A percentile compares a stretch with the other conserved stretches of the same genome.
phyloP scores from a whole-genome alignment of 2,888 invertebrate species.

The Drosophila anomelani region DNA sequence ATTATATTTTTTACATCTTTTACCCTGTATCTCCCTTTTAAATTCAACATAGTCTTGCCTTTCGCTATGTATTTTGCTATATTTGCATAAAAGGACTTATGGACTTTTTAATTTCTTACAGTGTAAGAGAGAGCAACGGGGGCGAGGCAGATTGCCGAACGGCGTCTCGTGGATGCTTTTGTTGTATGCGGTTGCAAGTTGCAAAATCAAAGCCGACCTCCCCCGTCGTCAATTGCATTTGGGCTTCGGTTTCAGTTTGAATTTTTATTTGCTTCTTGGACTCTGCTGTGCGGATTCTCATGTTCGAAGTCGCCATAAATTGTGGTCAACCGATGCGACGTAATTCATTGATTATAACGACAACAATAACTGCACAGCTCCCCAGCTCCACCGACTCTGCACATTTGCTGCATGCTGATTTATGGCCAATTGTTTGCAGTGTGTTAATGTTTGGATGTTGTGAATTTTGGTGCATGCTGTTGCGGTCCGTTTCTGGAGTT shows the following conservation, averaged over 20 bases:
- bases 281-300: constrained; percentile 71
- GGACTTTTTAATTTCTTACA: background rate
- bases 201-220: constrained; percentile 68
- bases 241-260: constrained; percentile 56
- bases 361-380: constrained; percentile 68
- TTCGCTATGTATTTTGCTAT: too few relatives aligned
- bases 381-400: background rate
- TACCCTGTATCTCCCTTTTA: too few relatives aligned
- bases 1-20: too few relatives aligned
- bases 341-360: constrained; percentile 80
- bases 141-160: background rate
- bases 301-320: constrained; percentile 76
- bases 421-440: constrained; percentile 70
- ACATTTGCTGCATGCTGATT: constrained; percentile 70
- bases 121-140: constrained; percentile 6
- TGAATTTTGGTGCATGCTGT: constrained; percentile 27
- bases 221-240: constrained; percentile 50
- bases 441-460: constrained; percentile 43
- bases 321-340: constrained; percentile 80
- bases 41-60: too few relatives aligned
- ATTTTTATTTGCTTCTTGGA: constrained; percentile 41
- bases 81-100: too few relatives aligned
- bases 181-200: constrained; percentile 66
- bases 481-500: constrained; percentile 43
- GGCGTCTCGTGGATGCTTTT: constrained; percentile 47